Evolutionary conservation across 2,797 vertebrate genomes (phyloP), one percentile per base, ranked within the genome.

Genomic region (Malacoraja senta): DNA sequence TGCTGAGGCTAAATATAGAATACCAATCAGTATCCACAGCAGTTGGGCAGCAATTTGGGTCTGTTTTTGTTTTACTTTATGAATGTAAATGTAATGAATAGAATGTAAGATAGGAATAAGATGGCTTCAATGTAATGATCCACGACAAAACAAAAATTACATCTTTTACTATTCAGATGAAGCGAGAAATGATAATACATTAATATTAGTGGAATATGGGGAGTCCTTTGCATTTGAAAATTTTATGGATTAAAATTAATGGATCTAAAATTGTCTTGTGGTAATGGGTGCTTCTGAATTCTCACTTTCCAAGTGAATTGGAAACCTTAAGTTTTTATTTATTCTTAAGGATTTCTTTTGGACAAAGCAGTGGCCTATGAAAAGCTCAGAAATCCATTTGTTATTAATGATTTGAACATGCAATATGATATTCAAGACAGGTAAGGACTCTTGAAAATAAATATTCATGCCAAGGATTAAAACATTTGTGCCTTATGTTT

Each of bases 381-480:
- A 94, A 98, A 97, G 96, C 97, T 98, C 96, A 97, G 97, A 96
- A 97, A 97, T 94, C 97, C 97, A 3, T 98, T 98, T 95, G 96
- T 98, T 95, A 97, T 98, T 95, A 98, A 98, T 95, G 97, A 98
- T 95, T 97, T 98, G 96, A 96, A 98, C 96, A 97, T 98, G 96
- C 98, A 98, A 94, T 98, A 98, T 96, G 97, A 96, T 93, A 98
- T 98, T 95, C 98, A 98, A 95, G 98, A 98, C 96, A 97, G 98
- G 98, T 98, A 95, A 96, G 96, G 94, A 35, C 86, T 61, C 86
- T 68, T 65, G n/a, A 15, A 13, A 90, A 0, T 68, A 19, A 88
- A n/a, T 71, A 74, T 35, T n/a, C 10, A 35, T 29, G 44, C 44
- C 53, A 83, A 58, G 24, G 80, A 32, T 32, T 21, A 83, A 21